Percentiles rank a stretch among this genome's conserved stretches.
phyloP scores from a whole-genome alignment of 2,797 vertebrate genomes.

The Halcyon leucocephala region DNA sequence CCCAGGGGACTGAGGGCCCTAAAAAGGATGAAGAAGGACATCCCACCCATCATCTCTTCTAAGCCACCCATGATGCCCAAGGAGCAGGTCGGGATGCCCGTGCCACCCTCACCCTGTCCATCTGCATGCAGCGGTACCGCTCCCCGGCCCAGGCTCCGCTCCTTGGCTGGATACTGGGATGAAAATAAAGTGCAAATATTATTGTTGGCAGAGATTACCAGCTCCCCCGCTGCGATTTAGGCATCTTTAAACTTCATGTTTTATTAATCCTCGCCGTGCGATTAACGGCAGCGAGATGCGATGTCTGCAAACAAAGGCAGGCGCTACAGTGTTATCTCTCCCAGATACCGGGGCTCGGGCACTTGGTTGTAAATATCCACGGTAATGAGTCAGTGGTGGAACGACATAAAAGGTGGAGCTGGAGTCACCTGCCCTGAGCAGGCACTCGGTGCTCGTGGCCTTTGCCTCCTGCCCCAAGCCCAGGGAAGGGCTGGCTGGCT shows the following conservation, averaged over 20 bases:
- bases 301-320: conserved; percentile 43
- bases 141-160: neutral
- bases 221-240: conserved; percentile 14
- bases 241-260: conserved; percentile 45
- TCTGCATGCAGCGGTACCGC: neutral
- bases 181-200: conserved; percentile 47
- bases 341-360: neutral
- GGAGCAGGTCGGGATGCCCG: fast-evolving
- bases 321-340: neutral
- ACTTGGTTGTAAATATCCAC: neutral
- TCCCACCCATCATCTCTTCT: neutral
- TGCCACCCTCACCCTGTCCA: neutral
- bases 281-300: neutral
- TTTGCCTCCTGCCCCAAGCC: neutral
- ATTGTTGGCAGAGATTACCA: conserved; percentile 33
- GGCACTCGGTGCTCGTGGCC: neutral
- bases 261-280: conserved; percentile 14
- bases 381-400: neutral
- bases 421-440: neutral
- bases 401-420: neutral
- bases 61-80: neutral
- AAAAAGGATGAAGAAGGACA: fast-evolving
- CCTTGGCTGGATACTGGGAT: neutral
- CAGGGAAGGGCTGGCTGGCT: neutral
- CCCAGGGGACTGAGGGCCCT: neutral